Base-by-base conservation (phyloP, 2,797 vertebrate genomes). In the Bradypodion ventrale region DNA sequence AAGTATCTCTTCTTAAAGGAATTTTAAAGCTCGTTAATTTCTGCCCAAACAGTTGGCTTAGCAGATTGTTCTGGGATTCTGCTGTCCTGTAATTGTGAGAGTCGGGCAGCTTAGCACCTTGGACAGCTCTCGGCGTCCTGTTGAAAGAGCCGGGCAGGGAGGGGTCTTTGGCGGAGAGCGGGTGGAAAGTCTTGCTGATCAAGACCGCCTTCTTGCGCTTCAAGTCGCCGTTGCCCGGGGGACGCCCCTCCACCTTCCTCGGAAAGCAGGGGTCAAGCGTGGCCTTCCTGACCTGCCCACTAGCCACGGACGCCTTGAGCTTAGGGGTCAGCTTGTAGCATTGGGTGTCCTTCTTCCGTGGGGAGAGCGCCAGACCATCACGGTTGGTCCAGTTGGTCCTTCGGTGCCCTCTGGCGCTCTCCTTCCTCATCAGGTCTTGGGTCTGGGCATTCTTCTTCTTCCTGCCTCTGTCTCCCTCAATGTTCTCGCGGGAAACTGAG, bases 21-120 rank as follows among this genome's bases (percentile, higher is more conserved):
- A 99, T 99, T 95, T 99, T 99, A 96, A 99, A 99, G 96, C 98
- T 98, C 88, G 98, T 98, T 92, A 99, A 96, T 96, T 98, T 98
- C 91, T 98, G 98, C 89, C 99, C 99, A 87, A 99, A 99, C 90
- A 99, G 97, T 93, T 99, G 98, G 96, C 97, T 99, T 90, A 99
- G 96, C 91, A 99, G 97, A 96, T 98, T 95, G 92, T 97, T 99
- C 94, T 99, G 98, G 85, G 99, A 98, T 94, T 98, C 98, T 2
- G 97, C 98, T 0, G 98, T 99, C 95, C 97, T 96, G 93, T 96
- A 98, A 82, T 96, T 96, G 75, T 96, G 96, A 5, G 96, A 92
- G 76, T 96, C 93, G 73, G 96, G 89, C 1, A 96, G 93, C 89
- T 97, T 97, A 75, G 96, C 92, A 63, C 97, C 96, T 27, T 94